Evolutionary conservation across 2,888 invertebrate genomes (phyloP), one percentile per base, ranked within the genome.

Genomic region (Homarus gammarus): DNA sequence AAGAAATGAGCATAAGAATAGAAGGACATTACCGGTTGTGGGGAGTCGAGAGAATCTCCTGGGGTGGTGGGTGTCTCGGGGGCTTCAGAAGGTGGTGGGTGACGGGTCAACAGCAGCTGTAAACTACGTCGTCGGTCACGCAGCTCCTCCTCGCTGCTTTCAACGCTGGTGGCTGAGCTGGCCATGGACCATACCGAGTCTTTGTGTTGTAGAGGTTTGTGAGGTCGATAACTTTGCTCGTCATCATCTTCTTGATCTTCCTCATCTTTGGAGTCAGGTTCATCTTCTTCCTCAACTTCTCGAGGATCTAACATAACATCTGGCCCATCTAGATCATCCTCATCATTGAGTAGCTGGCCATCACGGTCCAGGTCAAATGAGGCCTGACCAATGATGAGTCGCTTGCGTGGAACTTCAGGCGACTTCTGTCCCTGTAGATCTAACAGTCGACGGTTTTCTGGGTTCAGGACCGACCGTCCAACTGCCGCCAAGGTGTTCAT

Each of bases 381-480:
- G 77, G 93, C 92, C 68, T 93, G 93, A 6, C 94, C 94, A 49
- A 94, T 93, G 73, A 94, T 93, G 86, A 94, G 93, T 31, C 93
- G 92, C 89, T 93, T 93, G 38, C 93, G 91, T 15, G 93, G 92
- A 15, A 92, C 92, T 87, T 92, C 92, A 5, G 92, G 92, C 31
- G 92, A 92, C 81, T 93, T 93, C 73, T 92, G 92, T 12, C 93
- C 94, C 91, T 94, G 94, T 82, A 92, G 93, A 86, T 94, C 93
- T 61, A 94, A 92, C 92, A 94, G 94, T 64, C 93, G 93, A 36
- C 94, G 92, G 91, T 94, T 94, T 91, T 93, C 94, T 3, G 94
- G 94, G 38, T 93, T 93, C 73, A 94, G 92, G 49, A 94, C 94
- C 73, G 88, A 83, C n/a, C 77, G 79, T 18, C n/a, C 51, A 3